Conservation (phyloP, 2,113 vertebrate species). For the Catagonus wagneri region DNA sequence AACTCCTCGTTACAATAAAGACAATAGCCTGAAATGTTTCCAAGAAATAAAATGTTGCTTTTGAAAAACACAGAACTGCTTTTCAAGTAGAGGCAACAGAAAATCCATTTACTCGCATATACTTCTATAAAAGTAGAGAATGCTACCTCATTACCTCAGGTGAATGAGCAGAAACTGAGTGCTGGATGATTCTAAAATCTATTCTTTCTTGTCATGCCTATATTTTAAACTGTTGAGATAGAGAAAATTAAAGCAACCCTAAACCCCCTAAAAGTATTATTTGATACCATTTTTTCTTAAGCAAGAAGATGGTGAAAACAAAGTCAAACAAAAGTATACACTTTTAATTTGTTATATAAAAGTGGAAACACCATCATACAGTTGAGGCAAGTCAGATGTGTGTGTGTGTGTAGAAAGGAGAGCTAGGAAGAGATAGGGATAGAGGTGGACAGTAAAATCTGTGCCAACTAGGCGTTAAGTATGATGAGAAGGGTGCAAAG, state of each 20-base stretch:
- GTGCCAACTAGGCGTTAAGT: background rate
- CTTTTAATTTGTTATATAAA: background rate
- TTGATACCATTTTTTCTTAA: constrained; percentile 17
- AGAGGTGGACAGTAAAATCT: background rate
- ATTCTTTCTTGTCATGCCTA: background rate
- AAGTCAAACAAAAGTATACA: background rate
- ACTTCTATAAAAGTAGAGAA: constrained; percentile 44
- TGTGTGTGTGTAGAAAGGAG: background rate
- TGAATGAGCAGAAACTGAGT: constrained; percentile 58
- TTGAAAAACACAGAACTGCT: constrained; percentile 53
- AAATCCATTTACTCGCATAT: constrained; percentile 14
- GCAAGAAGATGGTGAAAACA: background rate
- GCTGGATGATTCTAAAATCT: background rate
- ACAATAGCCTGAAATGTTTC: constrained; percentile 42
- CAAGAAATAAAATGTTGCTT: constrained; percentile 44
- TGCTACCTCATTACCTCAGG: constrained; percentile 28
- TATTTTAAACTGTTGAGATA: constrained; percentile 40
- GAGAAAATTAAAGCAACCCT: constrained; percentile 10
- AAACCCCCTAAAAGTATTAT: background rate
- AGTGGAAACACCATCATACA: background rate
- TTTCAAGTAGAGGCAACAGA: constrained; percentile 55
- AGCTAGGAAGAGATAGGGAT: background rate
- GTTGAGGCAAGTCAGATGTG: background rate
- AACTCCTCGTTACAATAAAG: constrained; percentile 66
- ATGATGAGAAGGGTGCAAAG: background rate